A percentile compares a stretch with the other conserved stretches of the same genome.
phyloP scores from a whole-genome alignment of 2,888 invertebrate species.

The Periphyllus acericola region DNA sequence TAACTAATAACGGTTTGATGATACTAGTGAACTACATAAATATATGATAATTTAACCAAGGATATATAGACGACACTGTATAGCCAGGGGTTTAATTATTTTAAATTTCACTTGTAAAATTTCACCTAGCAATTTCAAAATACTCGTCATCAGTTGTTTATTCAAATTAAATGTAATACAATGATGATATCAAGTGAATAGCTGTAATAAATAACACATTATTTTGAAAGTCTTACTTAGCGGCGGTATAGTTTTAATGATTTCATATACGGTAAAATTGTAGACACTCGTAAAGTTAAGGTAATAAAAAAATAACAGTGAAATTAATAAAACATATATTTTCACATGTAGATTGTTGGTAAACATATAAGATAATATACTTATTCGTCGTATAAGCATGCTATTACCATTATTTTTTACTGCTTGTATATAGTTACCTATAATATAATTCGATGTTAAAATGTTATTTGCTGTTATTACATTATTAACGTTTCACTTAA shows the following conservation, averaged over 20 bases:
- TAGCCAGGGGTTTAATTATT: neutral
- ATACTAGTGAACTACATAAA: neutral
- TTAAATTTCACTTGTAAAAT: neutral
- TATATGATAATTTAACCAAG: neutral
- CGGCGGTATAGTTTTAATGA: neutral
- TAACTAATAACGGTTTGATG: neutral
- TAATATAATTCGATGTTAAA: neutral
- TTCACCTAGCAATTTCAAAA: neutral
- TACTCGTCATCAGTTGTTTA: neutral
- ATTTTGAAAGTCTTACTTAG: conserved; percentile 24
- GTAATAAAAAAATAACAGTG: conserved; percentile 29
- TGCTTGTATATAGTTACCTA: neutral
- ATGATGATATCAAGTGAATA: neutral
- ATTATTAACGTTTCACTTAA: neutral
- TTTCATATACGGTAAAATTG: conserved; percentile 5
- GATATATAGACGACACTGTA: too few relatives aligned
- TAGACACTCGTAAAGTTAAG: neutral
- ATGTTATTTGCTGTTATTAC: neutral
- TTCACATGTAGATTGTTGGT: neutral
- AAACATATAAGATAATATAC: neutral
- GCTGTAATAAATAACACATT: conserved; percentile 3
- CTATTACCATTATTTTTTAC: conserved; percentile 8
- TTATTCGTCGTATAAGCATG: neutral
- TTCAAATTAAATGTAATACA: neutral
- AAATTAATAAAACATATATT: neutral